Conservation (phyloP, 2,113 vertebrate species). For the Cavia aperea region DNA sequence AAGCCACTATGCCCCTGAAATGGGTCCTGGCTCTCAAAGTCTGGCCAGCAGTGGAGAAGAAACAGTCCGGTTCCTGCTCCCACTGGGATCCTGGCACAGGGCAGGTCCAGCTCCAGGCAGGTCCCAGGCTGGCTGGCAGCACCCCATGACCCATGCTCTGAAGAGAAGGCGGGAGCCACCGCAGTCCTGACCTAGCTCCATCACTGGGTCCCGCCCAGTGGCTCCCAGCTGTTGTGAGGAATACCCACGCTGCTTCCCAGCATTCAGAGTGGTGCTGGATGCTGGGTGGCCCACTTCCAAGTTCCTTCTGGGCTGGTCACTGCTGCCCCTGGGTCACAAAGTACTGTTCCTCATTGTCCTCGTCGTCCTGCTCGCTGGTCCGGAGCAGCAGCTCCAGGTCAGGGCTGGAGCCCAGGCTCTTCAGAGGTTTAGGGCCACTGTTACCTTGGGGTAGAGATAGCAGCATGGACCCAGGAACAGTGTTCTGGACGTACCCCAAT, state of each 20-base stretch:
- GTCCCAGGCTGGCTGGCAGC: neutral
- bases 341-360: constrained; percentile 69
- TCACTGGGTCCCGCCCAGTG: accelerated
- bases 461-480: neutral
- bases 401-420: constrained; percentile 68
- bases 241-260: accelerated
- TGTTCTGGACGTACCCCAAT: neutral
- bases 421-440: constrained; percentile 66
- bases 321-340: constrained; percentile 70
- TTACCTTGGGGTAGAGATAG: constrained; percentile 67
- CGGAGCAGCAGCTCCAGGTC: constrained; percentile 86
- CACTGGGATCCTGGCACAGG: accelerated
- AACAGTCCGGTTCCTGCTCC: too few species aligned
- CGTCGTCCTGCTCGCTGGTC: constrained; percentile 65
- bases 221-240: neutral
- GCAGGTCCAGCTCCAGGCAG: accelerated
- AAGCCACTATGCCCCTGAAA: neutral
- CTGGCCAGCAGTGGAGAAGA: neutral
- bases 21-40: neutral
- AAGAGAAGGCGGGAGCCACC: neutral
- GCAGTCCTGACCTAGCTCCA: neutral
- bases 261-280: accelerated
- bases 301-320: neutral
- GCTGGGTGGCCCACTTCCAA: neutral
- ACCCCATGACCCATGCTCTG: accelerated